Conservation (phyloP, 2,113 vertebrate species). For the Cyanoramphus novaezelandiae region DNA sequence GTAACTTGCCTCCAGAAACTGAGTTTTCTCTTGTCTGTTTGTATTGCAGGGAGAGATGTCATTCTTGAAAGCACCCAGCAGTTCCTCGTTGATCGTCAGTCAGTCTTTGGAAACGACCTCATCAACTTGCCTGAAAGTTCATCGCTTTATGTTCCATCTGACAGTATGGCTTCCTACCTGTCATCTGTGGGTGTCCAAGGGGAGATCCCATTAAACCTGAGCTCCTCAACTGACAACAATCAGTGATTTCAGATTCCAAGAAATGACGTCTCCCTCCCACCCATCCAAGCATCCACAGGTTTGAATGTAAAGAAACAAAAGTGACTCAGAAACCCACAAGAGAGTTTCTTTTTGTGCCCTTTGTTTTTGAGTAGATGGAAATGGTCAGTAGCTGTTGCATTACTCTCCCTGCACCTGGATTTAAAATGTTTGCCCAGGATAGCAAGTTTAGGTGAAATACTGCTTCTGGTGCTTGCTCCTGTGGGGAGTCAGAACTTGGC, state of each 20-base stretch:
- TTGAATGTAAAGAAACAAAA: constrained; percentile 58
- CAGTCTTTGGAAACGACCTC: constrained; percentile 27
- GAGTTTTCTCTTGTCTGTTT: neutral
- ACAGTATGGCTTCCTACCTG: constrained; percentile 38
- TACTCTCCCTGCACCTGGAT: neutral
- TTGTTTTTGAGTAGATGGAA: neutral
- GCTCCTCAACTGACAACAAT: constrained; percentile 28
- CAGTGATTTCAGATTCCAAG: constrained; percentile 8
- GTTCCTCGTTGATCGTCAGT: constrained; percentile 3
- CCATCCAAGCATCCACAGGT: neutral
- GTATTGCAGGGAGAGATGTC: constrained; percentile 43
- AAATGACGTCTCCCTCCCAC: neutral
- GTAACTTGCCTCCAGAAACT: neutral
- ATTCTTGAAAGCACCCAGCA: constrained; percentile 43
- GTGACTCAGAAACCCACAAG: neutral
- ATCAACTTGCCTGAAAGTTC: constrained; percentile 47
- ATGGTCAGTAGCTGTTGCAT: neutral
- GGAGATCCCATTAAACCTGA: constrained; percentile 37
- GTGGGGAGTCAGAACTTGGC: neutral
- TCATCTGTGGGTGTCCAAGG: constrained; percentile 12
- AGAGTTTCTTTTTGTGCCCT: neutral
- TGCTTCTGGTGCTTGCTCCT: neutral
- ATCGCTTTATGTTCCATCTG: constrained; percentile 38
- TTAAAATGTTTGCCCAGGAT: neutral
- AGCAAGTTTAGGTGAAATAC: neutral